Evolutionary conservation across 2,797 vertebrate genomes (phyloP).

Genomic region (Pangasius sanitwongsei): DNA sequence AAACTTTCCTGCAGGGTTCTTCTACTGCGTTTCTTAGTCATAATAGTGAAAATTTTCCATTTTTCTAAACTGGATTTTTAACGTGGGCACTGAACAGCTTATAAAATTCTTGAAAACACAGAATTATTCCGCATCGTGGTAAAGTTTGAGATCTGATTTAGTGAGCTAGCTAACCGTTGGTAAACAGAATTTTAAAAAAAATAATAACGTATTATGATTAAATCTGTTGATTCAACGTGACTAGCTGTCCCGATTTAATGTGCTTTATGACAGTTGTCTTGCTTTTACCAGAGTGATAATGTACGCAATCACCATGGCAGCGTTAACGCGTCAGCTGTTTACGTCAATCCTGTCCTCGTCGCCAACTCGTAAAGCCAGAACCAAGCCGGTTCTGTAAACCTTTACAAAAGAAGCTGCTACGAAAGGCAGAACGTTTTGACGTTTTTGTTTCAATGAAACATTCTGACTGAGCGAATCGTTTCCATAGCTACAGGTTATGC

Average conservation of each 20-base stretch:
- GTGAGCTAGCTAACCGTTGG: neutral
- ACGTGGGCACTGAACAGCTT: neutral
- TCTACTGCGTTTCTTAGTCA: neutral
- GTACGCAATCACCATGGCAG: neutral
- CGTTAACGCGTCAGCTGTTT: neutral
- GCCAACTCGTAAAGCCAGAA: neutral
- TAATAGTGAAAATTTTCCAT: neutral
- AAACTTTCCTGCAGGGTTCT: neutral
- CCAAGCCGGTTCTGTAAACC: neutral
- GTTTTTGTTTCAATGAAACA: neutral
- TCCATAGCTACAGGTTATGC: neutral
- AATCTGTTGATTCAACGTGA: neutral
- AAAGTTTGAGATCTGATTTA: neutral
- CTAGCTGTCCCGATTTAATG: neutral
- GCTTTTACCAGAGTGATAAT: neutral
- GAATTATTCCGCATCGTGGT: neutral
- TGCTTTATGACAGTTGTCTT: neutral
- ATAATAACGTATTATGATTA: neutral
- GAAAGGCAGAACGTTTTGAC: neutral
- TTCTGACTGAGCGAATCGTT: neutral
- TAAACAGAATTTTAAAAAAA: neutral
- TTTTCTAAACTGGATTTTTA: neutral
- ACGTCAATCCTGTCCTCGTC: neutral
- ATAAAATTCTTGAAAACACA: neutral
- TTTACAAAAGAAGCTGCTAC: neutral